Conservation (phyloP, 1,140 invertebrate species). For the Cherax quadricarinatus region DNA sequence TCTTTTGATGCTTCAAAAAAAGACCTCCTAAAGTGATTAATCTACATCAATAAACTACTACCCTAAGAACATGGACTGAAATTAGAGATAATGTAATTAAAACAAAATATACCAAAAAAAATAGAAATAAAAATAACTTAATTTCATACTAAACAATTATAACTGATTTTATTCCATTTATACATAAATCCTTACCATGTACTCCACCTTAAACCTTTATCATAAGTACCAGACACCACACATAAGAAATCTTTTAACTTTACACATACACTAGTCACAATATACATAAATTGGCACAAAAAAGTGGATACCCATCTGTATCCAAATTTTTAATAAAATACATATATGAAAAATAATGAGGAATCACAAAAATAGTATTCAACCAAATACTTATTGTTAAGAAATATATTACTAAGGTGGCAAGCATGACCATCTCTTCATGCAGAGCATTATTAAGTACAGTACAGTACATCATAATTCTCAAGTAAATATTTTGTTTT, state of each 20-base stretch:
- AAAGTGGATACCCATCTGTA: slow-evolving; percentile 47
- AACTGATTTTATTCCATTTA: slow-evolving; percentile 45
- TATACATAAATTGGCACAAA: slow-evolving; percentile 72
- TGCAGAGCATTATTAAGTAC: slow-evolving; percentile 61
- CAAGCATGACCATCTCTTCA: slow-evolving; percentile 68
- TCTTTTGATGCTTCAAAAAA: slow-evolving; percentile 60
- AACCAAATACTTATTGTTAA: slow-evolving; percentile 60
- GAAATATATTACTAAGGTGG: slow-evolving; percentile 63
- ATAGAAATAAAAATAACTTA: slow-evolving; percentile 64
- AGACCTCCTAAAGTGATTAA: slow-evolving; percentile 61
- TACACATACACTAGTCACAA: slow-evolving; percentile 70
- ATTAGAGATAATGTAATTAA: slow-evolving; percentile 12
- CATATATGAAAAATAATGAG: slow-evolving; percentile 60
- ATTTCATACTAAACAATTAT: slow-evolving; percentile 54
- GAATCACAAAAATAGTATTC: slow-evolving; percentile 70
- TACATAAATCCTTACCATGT: slow-evolving; percentile 67
- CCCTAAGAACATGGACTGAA: slow-evolving; percentile 44
- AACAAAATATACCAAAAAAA: slow-evolving; percentile 59
- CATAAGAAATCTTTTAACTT: slow-evolving; percentile 68
- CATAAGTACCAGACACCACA: slow-evolving; percentile 72
- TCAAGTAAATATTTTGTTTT: slow-evolving; percentile 16
- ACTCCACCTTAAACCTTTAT: slow-evolving; percentile 68
- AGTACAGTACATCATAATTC: slow-evolving; percentile 50
- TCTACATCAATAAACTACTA: slow-evolving; percentile 44
- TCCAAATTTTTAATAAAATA: slow-evolving; percentile 68